These are phyloP conservation scores for Myotis brandtii DNA, from an alignment of 2,113 vertebrate genomes.

Conservation along the genomic window DNA sequence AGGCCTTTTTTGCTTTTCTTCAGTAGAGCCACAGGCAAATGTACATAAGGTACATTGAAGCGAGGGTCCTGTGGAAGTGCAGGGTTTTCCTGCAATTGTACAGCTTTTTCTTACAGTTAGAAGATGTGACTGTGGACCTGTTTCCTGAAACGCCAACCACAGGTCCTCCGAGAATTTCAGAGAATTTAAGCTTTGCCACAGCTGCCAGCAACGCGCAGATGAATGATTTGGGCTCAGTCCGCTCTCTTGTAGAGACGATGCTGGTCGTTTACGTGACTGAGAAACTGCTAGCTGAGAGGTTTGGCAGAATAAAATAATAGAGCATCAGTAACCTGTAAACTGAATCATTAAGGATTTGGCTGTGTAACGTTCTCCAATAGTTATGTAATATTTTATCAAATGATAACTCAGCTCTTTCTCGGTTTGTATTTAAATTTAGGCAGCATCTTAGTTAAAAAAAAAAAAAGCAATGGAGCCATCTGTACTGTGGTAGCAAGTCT, in stretches of 20 bases:
- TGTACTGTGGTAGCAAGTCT: not conserved
- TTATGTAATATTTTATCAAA: not conserved
- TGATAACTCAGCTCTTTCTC: not conserved
- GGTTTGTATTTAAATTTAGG: conserved; percentile 38
- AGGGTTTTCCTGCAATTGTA: not conserved
- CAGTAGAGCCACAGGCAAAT: not conserved
- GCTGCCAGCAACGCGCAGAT: not conserved
- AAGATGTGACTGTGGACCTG: not conserved
- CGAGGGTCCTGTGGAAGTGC: not conserved
- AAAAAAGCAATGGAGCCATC: not conserved
- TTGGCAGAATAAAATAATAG: not conserved
- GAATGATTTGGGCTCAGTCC: not conserved
- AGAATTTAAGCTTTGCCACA: not conserved
- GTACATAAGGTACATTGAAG: not conserved
- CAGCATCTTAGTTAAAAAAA: not conserved
- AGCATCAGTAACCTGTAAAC: not conserved
- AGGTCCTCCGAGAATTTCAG: not conserved
- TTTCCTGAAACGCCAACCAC: not conserved
- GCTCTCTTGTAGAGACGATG: not conserved
- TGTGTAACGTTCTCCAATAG: not conserved
- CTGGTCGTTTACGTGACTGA: not conserved
- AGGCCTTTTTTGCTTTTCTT: not conserved
- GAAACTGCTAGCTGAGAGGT: not conserved
- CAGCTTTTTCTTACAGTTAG: not conserved
- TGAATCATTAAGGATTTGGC: not conserved